Evolutionary conservation across 2,888 invertebrate species (phyloP).

Genomic region (Drosophila mulleri): DNA sequence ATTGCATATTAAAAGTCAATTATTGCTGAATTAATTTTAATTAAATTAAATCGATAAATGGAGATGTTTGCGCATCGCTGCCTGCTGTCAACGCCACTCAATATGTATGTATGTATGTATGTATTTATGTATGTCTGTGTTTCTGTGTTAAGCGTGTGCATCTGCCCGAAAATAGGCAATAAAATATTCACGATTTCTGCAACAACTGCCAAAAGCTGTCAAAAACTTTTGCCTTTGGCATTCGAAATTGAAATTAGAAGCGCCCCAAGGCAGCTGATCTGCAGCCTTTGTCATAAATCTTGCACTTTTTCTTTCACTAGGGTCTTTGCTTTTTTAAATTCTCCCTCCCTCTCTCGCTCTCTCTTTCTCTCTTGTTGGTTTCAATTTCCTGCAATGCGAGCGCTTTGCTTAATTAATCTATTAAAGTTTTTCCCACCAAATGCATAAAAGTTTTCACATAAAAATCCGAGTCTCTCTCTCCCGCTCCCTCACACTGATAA

Average conservation of each 20-base stretch:
- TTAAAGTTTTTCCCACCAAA: conserved; percentile 74
- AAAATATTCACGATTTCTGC: conserved; percentile 68
- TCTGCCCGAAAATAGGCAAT: conserved; percentile 52
- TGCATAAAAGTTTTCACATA: conserved; percentile 77
- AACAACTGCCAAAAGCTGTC: conserved; percentile 45
- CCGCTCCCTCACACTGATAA: conserved; percentile 31
- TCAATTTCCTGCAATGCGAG: conserved; percentile 74
- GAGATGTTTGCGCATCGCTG: conserved; percentile 55
- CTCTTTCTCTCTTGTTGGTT: conserved; percentile 35
- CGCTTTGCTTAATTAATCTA: conserved; percentile 77
- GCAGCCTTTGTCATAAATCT: conserved; percentile 66
- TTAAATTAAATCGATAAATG: conserved; percentile 72
- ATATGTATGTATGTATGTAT: not conserved
- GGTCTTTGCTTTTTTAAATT: too few species aligned
- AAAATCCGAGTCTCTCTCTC: conserved; percentile 40
- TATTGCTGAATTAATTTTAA: conserved; percentile 75
- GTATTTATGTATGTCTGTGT: conserved; percentile 4
- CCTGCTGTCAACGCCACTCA: conserved; percentile 32
- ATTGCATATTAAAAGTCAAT: conserved; percentile 77
- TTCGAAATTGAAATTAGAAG: conserved; percentile 57
- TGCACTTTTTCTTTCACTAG: conserved; percentile 8
- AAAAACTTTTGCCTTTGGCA: conserved; percentile 55
- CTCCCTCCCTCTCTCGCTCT: not conserved
- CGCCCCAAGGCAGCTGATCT: conserved; percentile 60
- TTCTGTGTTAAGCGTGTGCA: not conserved